Conservation (phyloP, 2,113 vertebrate genomes). For the Trinectes maculatus region DNA sequence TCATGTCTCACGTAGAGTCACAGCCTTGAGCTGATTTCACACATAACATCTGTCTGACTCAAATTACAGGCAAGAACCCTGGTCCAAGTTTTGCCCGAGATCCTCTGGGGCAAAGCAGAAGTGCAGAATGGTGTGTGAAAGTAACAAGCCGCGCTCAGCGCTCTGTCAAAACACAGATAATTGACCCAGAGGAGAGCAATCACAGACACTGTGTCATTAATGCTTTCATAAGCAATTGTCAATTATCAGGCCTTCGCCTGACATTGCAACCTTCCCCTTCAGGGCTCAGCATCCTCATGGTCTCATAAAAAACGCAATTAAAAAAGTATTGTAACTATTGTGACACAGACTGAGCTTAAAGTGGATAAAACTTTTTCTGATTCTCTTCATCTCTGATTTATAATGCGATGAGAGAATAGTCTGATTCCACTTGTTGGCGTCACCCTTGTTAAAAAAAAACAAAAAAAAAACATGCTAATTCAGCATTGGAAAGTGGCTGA, state of each 20-base stretch:
- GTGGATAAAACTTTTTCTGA: slow-evolving; percentile 1
- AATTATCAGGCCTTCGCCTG: slow-evolving; percentile 52
- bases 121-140: slow-evolving; percentile 50
- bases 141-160: slow-evolving; percentile 32
- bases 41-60: slow-evolving; percentile 36
- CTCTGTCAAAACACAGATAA: slow-evolving; percentile 60
- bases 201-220: slow-evolving; percentile 51
- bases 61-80: slow-evolving; percentile 36
- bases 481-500: slow-evolving; percentile 6
- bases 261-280: slow-evolving; percentile 43
- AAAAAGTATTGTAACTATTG: slow-evolving; percentile 53
- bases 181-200: slow-evolving; percentile 66
- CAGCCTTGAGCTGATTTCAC: slow-evolving; percentile 31
- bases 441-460: slow-evolving; percentile 18
- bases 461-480: slow-evolving; percentile 26
- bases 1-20: slow-evolving; percentile 7
- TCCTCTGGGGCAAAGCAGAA: slow-evolving; percentile 39
- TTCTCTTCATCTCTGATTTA: slow-evolving; percentile 7
- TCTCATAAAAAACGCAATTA: slow-evolving; percentile 59
- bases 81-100: slow-evolving; percentile 16
- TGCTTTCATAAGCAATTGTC: slow-evolving; percentile 69
- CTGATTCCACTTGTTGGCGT: slow-evolving; percentile 52
- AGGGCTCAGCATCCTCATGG: slow-evolving; percentile 30
- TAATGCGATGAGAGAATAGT: slow-evolving; percentile 4
- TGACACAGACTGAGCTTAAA: slow-evolving; percentile 39